Percentiles rank a stretch among this genome's conserved stretches.
phyloP scores from a whole-genome alignment of 1,140 invertebrate genomes.

The Drosophila parabipectinata region DNA sequence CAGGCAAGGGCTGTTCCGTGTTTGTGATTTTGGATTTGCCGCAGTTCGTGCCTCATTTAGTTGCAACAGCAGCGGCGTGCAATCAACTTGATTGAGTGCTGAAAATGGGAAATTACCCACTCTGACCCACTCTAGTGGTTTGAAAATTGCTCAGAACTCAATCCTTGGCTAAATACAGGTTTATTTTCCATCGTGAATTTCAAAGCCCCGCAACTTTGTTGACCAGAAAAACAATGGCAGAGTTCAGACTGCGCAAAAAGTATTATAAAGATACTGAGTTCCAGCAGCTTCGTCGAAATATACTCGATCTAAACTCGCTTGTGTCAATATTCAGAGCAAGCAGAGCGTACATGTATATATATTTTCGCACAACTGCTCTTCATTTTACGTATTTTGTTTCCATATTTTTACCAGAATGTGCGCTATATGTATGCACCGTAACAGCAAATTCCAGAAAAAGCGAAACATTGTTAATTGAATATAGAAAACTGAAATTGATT shows the following conservation, averaged over 20 bases:
- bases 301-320: slow-evolving; percentile 15
- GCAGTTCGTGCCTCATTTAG: slow-evolving; percentile 54
- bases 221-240: slow-evolving; percentile 11
- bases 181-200: slow-evolving; percentile 1
- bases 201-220: slow-evolving; percentile 7
- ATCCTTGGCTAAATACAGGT: slow-evolving; percentile 5
- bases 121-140: not conserved
- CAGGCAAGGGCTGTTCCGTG: not conserved
- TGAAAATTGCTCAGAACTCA: slow-evolving; percentile 19
- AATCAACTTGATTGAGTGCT: slow-evolving; percentile 70
- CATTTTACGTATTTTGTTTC: slow-evolving; percentile 26
- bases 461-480: slow-evolving; percentile 37
- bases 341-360: slow-evolving; percentile 31
- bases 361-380: slow-evolving; percentile 29
- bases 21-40: slow-evolving; percentile 9
- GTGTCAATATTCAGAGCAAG: slow-evolving; percentile 22
- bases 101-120: slow-evolving; percentile 24
- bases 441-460: slow-evolving; percentile 23
- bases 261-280: slow-evolving; percentile 12
- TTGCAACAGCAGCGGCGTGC: slow-evolving; percentile 25
- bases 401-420: slow-evolving; percentile 22
- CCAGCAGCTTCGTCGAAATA: slow-evolving; percentile 5
- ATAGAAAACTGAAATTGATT: slow-evolving; percentile 39
- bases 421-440: slow-evolving; percentile 7
- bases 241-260: slow-evolving; percentile 19